Percentiles rank a stretch among this genome's conserved stretches.
Conservation (phyloP, 2,113 vertebrate genomes). For the Xerus inauris region DNA sequence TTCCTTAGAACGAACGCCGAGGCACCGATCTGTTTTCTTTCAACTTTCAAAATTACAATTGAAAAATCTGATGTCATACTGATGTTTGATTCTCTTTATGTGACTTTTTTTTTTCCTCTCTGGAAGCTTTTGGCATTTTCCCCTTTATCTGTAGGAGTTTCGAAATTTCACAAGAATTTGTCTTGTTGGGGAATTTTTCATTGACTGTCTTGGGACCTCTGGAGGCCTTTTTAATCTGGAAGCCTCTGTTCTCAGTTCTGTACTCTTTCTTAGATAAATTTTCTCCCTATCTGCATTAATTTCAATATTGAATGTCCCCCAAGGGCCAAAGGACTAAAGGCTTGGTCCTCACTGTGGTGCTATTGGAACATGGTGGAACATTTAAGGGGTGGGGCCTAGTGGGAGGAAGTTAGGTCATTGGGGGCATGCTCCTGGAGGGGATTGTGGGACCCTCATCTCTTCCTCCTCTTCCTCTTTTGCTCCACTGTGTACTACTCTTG, state of each 20-base stretch:
- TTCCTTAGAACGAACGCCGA: rapidly evolving
- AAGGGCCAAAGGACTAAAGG: not conserved
- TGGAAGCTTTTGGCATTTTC: slow-evolving; percentile 25
- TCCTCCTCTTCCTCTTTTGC: not conserved
- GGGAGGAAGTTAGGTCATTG: not conserved
- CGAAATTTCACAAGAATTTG: not conserved
- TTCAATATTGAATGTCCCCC: not conserved
- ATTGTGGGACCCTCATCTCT: not conserved
- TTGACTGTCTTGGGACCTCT: not conserved
- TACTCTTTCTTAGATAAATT: not conserved
- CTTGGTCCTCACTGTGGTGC: not conserved
- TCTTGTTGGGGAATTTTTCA: not conserved
- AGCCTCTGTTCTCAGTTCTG: not conserved
- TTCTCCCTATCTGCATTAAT: not conserved
- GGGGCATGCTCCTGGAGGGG: not conserved
- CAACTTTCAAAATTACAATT: not conserved
- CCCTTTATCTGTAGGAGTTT: not conserved
- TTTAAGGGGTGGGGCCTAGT: not conserved
- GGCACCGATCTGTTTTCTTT: not conserved
- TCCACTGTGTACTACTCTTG: not conserved
- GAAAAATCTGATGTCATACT: not conserved
- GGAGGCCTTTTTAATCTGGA: not conserved
- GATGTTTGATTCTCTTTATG: not conserved
- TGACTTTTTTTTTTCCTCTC: not conserved
- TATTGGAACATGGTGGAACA: no score